Percentiles rank a stretch among this genome's conserved stretches.
Evolutionary conservation across 2,888 invertebrate species (phyloP).

Genomic region (Deilephila porcellus): DNA sequence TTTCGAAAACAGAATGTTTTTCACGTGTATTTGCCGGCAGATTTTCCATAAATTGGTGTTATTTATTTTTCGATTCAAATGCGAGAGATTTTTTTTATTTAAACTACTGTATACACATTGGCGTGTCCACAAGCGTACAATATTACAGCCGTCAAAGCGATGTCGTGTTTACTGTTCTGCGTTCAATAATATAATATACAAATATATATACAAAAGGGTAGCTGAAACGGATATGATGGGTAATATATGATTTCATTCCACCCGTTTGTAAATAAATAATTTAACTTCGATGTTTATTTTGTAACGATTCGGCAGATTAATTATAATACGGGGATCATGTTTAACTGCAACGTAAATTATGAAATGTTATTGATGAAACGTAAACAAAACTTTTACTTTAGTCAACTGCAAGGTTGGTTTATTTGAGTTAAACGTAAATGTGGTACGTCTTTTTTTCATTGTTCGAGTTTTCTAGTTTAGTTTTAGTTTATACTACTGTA

Average conservation of each 20-base stretch:
- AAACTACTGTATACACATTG: slow-evolving; percentile 26
- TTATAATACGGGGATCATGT: neutral
- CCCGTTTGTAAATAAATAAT: slow-evolving; percentile 5
- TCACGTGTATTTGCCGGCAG: slow-evolving; percentile 30
- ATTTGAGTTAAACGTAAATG: neutral
- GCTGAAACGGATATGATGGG: neutral
- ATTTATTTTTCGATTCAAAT: slow-evolving; percentile 34
- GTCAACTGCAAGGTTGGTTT: neutral
- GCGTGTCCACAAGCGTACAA: slow-evolving; percentile 35
- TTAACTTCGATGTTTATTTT: slow-evolving; percentile 1
- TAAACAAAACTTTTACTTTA: neutral
- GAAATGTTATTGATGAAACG: neutral
- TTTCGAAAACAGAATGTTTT: slow-evolving; percentile 23
- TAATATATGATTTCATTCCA: neutral
- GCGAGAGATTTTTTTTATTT: slow-evolving; percentile 36
- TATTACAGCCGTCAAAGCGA: slow-evolving; percentile 47
- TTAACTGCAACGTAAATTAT: neutral
- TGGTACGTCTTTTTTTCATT: too few species aligned
- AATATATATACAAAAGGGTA: neutral
- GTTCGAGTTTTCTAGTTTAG: too few species aligned
- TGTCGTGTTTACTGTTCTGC: slow-evolving; percentile 44
- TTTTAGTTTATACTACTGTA: too few species aligned
- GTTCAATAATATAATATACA: slow-evolving; percentile 5
- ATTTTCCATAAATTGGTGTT: slow-evolving; percentile 32
- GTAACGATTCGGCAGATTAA: neutral